A percentile compares a stretch with the other conserved stretches of the same genome.
Conservation (phyloP, 2,797 vertebrate genomes). For the Phoeniculus purpureus region DNA sequence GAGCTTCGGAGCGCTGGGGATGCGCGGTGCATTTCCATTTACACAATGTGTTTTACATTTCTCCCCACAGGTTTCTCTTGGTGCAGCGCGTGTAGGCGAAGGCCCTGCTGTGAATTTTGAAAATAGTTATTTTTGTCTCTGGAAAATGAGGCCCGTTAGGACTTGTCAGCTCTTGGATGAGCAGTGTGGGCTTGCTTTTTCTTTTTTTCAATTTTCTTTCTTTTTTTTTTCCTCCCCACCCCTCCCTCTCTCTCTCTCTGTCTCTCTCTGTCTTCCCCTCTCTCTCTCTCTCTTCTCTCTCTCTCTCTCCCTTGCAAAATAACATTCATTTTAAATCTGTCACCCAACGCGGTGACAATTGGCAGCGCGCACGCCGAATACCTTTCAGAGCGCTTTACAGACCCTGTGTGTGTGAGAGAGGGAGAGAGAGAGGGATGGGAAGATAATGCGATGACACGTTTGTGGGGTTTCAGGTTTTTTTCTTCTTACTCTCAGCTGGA, state of each 20-base stretch:
- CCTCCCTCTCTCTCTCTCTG: neutral
- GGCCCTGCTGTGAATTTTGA: slow-evolving; percentile 85
- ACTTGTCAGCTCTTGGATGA: slow-evolving; percentile 82
- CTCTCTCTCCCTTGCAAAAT: slow-evolving; percentile 46
- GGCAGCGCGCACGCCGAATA: slow-evolving; percentile 56
- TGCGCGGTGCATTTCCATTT: slow-evolving; percentile 67
- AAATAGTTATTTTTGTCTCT: slow-evolving; percentile 86
- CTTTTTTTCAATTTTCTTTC: neutral
- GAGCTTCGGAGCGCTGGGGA: slow-evolving; percentile 40
- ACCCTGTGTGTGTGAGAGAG: slow-evolving; percentile 47
- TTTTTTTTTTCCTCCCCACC: neutral
- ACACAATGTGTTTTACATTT: slow-evolving; percentile 77
- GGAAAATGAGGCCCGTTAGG: slow-evolving; percentile 83
- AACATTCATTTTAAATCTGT: slow-evolving; percentile 73
- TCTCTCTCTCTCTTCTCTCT: neutral
- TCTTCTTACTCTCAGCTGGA: slow-evolving; percentile 36
- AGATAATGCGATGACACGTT: slow-evolving; percentile 63
- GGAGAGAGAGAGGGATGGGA: slow-evolving; percentile 26
- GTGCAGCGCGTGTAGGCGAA: slow-evolving; percentile 81
- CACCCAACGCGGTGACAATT: slow-evolving; percentile 73
- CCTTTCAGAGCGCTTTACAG: slow-evolving; percentile 58
- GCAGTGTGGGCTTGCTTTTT: slow-evolving; percentile 70
- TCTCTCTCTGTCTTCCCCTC: too few relatives aligned
- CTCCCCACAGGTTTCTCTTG: slow-evolving; percentile 81
- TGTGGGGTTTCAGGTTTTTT: slow-evolving; percentile 10